These are phyloP conservation scores for Tiliqua scincoides DNA, from an alignment of 2,113 vertebrate genomes.

Conservation along the genomic window DNA sequence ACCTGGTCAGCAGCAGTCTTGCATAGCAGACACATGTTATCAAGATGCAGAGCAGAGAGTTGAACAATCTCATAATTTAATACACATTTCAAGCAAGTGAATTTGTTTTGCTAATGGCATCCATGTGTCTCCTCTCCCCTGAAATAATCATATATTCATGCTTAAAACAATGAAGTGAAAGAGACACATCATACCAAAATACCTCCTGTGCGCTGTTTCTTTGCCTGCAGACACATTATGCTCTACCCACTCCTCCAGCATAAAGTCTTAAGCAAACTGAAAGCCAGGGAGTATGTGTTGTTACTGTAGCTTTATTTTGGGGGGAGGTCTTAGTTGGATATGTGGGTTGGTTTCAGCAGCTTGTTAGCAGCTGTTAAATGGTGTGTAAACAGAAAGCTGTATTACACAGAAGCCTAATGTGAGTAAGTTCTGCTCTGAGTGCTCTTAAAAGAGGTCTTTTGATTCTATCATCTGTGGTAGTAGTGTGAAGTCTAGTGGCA, in stretches of 20 bases:
- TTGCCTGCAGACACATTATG: neutral
- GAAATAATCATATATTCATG: neutral
- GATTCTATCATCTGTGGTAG: conserved; percentile 2
- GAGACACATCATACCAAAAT: neutral
- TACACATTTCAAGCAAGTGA: neutral
- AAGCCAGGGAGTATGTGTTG: neutral
- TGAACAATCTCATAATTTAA: neutral
- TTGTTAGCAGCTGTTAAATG: conserved; percentile 21
- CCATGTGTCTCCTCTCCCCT: neutral
- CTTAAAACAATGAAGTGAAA: no score
- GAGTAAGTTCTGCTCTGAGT: neutral
- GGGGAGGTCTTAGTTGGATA: neutral
- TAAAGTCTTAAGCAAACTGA: neutral
- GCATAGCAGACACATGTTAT: neutral
- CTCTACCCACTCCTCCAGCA: neutral
- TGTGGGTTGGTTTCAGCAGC: neutral
- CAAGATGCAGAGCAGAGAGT: conserved; percentile 8
- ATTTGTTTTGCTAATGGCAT: conserved; percentile 4
- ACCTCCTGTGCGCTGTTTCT: neutral
- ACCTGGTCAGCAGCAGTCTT: neutral
- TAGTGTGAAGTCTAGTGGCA: neutral
- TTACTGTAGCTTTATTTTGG: no score
- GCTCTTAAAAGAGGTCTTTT: neutral
- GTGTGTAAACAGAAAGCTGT: conserved; percentile 16
- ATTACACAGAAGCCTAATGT: neutral